These are phyloP conservation scores for Hoplostethus mediterraneus DNA, from an alignment of 2,797 vertebrate species.

Conservation along the genomic window DNA sequence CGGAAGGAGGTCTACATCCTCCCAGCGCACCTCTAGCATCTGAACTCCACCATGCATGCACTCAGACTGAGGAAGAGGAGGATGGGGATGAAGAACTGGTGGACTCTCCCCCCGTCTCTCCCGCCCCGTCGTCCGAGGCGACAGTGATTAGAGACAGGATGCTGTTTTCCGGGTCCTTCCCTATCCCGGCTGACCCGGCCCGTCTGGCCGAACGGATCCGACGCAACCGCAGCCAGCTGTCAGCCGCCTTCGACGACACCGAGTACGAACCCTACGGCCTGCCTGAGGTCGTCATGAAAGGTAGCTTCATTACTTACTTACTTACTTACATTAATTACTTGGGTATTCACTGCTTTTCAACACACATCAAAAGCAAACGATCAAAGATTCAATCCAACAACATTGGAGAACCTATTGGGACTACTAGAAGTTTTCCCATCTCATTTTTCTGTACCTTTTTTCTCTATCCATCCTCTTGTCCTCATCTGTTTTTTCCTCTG, in stretches of 20 bases:
- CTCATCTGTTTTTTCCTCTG: neutral
- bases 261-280: slow-evolving; percentile 89
- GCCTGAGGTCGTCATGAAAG: slow-evolving; percentile 89
- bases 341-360: neutral
- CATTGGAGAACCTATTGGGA: too few species aligned
- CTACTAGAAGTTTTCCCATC: neutral
- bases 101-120: slow-evolving; percentile 59
- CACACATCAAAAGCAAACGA: too few species aligned
- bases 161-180: slow-evolving; percentile 79
- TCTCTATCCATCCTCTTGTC: neutral
- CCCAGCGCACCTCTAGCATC: neutral
- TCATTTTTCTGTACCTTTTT: slow-evolving; percentile 8
- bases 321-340: too few species aligned
- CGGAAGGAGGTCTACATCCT: slow-evolving; percentile 54
- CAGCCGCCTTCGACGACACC: slow-evolving; percentile 86
- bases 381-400: too few species aligned
- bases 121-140: neutral
- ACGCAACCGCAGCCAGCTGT: slow-evolving; percentile 82
- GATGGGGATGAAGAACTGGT: slow-evolving; percentile 31
- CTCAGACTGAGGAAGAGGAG: slow-evolving; percentile 73
- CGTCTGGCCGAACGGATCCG: slow-evolving; percentile 82
- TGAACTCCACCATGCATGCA: slow-evolving; percentile 51
- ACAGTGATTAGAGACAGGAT: slow-evolving; percentile 34
- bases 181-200: slow-evolving; percentile 82
- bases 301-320: slow-evolving; percentile 52